Percentiles rank a stretch among this genome's conserved stretches.
Conservation (phyloP, 2,888 invertebrate species). For the Fragum sueziense region DNA sequence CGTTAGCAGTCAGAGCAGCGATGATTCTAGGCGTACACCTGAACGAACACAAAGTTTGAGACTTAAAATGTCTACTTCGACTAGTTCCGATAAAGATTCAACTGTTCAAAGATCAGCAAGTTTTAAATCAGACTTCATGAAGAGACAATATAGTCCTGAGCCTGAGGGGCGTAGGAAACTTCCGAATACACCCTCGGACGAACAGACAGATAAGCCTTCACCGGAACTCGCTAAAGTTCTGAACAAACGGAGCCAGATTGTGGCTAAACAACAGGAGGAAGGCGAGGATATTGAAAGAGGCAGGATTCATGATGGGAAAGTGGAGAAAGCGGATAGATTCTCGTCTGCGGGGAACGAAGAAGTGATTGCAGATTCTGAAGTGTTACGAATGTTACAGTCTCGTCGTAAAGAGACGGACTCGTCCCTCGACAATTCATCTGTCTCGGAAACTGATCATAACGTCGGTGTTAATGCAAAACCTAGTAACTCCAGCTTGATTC, state of each 20-base stretch:
- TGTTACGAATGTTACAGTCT: conserved; percentile 63
- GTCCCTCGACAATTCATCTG: conserved; percentile 31
- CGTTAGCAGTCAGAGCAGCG: conserved; percentile 66
- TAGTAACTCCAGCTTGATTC: too few species aligned
- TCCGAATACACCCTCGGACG: conserved; percentile 44
- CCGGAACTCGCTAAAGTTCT: conserved; percentile 86
- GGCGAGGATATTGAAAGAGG: conserved; percentile 54
- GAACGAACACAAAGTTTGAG: conserved; percentile 81
- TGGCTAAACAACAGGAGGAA: conserved; percentile 63
- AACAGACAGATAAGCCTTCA: conserved; percentile 87
- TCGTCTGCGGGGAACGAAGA: conserved; percentile 48
- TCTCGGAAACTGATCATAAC: conserved; percentile 47
- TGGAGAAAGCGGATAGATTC: conserved; percentile 41
- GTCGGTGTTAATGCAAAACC: too few species aligned
- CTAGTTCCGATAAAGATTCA: conserved; percentile 84
- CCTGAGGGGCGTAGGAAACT: conserved; percentile 43
- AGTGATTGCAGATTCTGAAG: conserved; percentile 67
- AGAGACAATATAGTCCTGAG: conserved; percentile 61
- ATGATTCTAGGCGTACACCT: conserved; percentile 68
- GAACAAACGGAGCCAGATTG: conserved; percentile 82
- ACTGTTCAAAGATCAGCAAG: conserved; percentile 69
- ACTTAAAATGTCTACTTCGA: conserved; percentile 46
- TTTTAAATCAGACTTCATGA: conserved; percentile 74
- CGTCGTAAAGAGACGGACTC: conserved; percentile 69
- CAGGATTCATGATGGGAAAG: conserved; percentile 51